Evolutionary conservation across 2,888 invertebrate genomes (phyloP), one percentile per base, ranked within the genome.

Genomic region (Watsonalla binaria): DNA sequence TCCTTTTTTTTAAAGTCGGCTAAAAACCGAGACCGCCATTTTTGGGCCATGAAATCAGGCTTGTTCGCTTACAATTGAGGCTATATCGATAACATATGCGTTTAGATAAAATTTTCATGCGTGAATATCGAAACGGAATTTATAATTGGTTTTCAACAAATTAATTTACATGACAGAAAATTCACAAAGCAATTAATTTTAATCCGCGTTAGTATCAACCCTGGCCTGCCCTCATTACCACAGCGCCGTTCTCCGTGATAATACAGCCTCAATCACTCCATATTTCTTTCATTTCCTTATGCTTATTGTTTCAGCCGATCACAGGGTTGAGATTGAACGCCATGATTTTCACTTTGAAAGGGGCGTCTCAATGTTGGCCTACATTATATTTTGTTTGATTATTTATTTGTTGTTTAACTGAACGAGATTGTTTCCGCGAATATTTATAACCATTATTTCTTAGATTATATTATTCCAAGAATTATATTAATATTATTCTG

Each of bases 211-310:
- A 11, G 42, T 11, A 11, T 8, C 42, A 42, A 11, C 42, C 42
- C 42, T 42, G 11, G 5, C 5, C 42, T 42, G 42, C 42, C 42
- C 42, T 42, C 42, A 42, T 42, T 42, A 42, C 42, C 8, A 37
- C 34, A 9, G 37, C 37, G 37, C 14, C 48, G 13, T 48, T 49
- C 35, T 15, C 47, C 49, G 49, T 15, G 37, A 39, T 49, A 39
- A 13, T 37, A 49, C 49, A 37, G 37, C 49, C 37, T 49, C 49
- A 49, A 49, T 49, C 14, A 49, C 37, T 37, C 15, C 49, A 37
- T 35, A 49, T 49, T 49, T 37, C 37, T 49, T 37, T 35, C 49
- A 49, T 49, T 49, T 49, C 49, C 9, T 49, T 49, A 37, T 49
- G 49, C 37, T 49, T 49, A 49, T 49, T 39, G 49, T 49, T 49